These are phyloP conservation scores for Cuniculus paca DNA, from an alignment of 2,797 vertebrate species.

Conservation along the genomic window DNA sequence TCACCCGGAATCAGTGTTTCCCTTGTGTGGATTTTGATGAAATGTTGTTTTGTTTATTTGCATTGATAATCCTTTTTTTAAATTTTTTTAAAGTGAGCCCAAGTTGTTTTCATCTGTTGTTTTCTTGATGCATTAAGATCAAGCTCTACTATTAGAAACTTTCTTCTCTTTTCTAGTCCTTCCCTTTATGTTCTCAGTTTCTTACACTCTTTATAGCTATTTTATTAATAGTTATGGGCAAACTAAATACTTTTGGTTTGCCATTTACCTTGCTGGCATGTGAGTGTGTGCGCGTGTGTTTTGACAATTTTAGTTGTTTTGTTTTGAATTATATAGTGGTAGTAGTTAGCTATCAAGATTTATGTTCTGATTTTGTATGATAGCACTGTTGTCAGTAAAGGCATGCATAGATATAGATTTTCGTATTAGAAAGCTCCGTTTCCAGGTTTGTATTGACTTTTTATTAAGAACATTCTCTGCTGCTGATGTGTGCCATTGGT, in stretches of 20 bases:
- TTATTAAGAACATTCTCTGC: constrained; percentile 13
- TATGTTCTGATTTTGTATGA: constrained; percentile 43
- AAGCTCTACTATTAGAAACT: constrained; percentile 36
- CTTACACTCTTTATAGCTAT: neutral
- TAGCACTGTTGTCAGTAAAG: neutral
- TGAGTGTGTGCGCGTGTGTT: neutral
- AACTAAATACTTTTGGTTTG: neutral
- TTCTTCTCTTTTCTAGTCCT: neutral
- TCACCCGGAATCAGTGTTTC: constrained; percentile 39
- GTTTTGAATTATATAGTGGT: constrained; percentile 41
- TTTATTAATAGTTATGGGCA: constrained; percentile 21
- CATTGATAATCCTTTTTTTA: constrained; percentile 38
- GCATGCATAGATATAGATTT: constrained; percentile 19
- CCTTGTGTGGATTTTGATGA: constrained; percentile 36
- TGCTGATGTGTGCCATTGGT: neutral
- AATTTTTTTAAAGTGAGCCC: constrained; percentile 19
- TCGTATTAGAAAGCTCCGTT: constrained; percentile 22
- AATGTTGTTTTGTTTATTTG: constrained; percentile 61
- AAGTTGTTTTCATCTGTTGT: constrained; percentile 26
- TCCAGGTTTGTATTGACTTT: neutral
- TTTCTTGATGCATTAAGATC: neutral
- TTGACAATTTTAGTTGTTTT: constrained; percentile 41
- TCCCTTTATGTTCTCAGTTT: constrained; percentile 19
- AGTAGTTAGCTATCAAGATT: neutral
- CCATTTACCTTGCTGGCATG: neutral